Base-by-base conservation (phyloP, 2,888 invertebrate species). In the Galeruca laticollis region DNA sequence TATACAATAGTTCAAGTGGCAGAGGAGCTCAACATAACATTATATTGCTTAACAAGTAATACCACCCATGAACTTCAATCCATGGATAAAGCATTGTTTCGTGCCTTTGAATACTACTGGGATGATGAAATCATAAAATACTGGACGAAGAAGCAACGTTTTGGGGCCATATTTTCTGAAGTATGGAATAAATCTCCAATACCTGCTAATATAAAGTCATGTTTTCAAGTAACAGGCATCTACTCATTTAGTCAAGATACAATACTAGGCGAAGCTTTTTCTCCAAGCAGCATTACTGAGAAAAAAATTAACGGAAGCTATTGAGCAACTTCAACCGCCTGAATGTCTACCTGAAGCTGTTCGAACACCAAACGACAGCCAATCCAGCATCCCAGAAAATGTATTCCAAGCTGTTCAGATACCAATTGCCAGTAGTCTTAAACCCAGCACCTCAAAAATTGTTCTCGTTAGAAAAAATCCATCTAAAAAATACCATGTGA, bases 61-160 rank as follows among this genome's bases (percentile, higher is more conserved):
- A 83, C 82, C 0, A 84, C 82, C 0, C 83, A 83, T 68, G 82
- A 82, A 61, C 70, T 83, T 1, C 83, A 83, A n/a, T 21, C 33
- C 2, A 49, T 60, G 33, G 60, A 60, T 20, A 60, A 60, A 37
- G 20, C 60, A 3, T 35, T 51, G 13, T 62, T 62, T 31, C 15
- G 62, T 21, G 9, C 62, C 8, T 62, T 35, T 20, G 62, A 52
- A 72, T 69, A 77, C n/a, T n/a, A n/a, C n/a, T n/a, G n/a, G n/a
- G n/a, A n/a, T n/a, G n/a, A n/a, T n/a, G n/a, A n/a, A n/a, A n/a
- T n/a, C n/a, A n/a, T n/a, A n/a, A n/a, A n/a, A n/a, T n/a, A n/a
- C 66, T 62, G 31, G 33, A 26, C 52, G 10, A 51, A 31, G 13
- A 18, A 54, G 11, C 52, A 33, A 20, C 62, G 54, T 15, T 63